Evolutionary conservation across 2,888 invertebrate genomes (phyloP).

Genomic region (Dorcus hopei): DNA sequence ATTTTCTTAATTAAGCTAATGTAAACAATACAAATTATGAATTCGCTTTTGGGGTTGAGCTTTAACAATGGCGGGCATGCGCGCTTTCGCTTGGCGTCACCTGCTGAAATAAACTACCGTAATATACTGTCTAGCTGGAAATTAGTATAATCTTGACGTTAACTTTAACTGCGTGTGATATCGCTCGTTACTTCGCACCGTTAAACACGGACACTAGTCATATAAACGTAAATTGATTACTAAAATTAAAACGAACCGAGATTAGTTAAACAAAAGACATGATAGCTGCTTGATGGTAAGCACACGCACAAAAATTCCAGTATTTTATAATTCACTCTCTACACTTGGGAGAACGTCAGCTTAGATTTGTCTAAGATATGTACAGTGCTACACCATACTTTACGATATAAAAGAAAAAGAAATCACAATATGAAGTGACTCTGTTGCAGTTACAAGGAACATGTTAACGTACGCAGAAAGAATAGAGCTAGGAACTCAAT

Average conservation of each 20-base stretch:
- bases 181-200: slow-evolving; percentile 36
- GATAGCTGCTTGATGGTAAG: background rate
- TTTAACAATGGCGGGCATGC: background rate
- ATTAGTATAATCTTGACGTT: slow-evolving; percentile 28
- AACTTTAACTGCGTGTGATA: slow-evolving; percentile 38
- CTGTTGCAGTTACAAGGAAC: too few relatives aligned
- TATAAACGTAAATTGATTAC: slow-evolving; percentile 40
- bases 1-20: background rate
- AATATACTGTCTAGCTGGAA: slow-evolving; percentile 10
- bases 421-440: too few relatives aligned
- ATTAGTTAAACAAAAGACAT: slow-evolving; percentile 8
- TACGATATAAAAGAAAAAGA: too few relatives aligned
- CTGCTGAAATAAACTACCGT: slow-evolving; percentile 7
- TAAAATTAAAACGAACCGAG: slow-evolving; percentile 30
- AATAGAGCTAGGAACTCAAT: too few relatives aligned
- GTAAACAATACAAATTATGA: slow-evolving; percentile 6
- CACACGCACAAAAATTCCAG: too few relatives aligned
- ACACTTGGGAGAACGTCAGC: too few relatives aligned
- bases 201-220: slow-evolving; percentile 37
- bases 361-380: too few relatives aligned
- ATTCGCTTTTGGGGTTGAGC: slow-evolving; percentile 1
- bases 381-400: too few relatives aligned
- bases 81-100: background rate
- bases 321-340: too few relatives aligned
- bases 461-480: too few relatives aligned